Conservation (phyloP, 2,797 vertebrate genomes). For the Parauchenoglanis ngamensis region DNA sequence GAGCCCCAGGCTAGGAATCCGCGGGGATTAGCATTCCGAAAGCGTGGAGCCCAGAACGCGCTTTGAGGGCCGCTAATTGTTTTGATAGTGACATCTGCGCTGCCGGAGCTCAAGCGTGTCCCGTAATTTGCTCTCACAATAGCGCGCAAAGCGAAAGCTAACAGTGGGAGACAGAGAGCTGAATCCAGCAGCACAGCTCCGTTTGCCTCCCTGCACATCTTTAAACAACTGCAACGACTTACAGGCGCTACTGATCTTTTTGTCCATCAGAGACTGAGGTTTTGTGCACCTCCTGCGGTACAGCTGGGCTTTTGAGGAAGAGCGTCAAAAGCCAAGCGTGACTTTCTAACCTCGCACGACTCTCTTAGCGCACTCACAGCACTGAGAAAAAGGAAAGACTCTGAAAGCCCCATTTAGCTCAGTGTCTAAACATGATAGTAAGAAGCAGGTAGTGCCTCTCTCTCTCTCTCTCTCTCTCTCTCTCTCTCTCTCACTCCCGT, state of each 20-base stretch:
- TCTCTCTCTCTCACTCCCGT: neutral
- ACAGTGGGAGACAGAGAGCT: neutral
- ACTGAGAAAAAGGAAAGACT: neutral
- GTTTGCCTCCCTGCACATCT: neutral
- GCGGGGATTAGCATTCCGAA: slow-evolving; percentile 14
- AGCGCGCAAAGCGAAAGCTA: slow-evolving; percentile 37
- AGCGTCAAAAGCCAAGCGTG: neutral
- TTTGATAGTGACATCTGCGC: slow-evolving; percentile 51
- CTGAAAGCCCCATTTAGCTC: neutral
- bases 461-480: neutral
- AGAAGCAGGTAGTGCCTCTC: neutral
- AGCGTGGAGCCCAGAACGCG: slow-evolving; percentile 37
- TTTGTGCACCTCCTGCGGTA: neutral
- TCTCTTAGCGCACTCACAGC: neutral
- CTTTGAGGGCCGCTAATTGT: slow-evolving; percentile 47
- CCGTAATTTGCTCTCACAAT: slow-evolving; percentile 22
- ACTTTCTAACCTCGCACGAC: slow-evolving; percentile 9
- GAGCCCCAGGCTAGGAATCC: neutral
- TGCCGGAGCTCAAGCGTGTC: slow-evolving; percentile 42
- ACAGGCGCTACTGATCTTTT: neutral
- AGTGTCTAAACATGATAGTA: neutral
- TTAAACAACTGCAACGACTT: neutral
- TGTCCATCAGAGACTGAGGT: neutral
- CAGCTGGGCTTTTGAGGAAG: slow-evolving; percentile 16
- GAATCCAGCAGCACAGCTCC: neutral